Base-by-base conservation (phyloP, 1,140 invertebrate genomes). In the Drosophila sp. region DNA sequence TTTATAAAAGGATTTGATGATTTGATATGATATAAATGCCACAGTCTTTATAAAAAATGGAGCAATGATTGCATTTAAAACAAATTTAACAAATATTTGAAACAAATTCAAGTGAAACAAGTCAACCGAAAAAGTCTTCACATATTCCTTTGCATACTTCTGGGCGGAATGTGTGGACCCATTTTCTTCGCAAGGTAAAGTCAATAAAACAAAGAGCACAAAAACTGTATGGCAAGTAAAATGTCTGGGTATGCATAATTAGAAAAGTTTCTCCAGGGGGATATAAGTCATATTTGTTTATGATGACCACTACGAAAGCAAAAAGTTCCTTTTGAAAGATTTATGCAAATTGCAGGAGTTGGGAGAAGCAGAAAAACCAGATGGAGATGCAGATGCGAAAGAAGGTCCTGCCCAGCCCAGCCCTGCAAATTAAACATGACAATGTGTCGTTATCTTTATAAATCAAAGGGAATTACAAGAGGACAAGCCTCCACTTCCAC, bases 381-480 rank as follows among this genome's bases (percentile, higher is more conserved):
- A 50, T 50, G 44, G 44, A 50, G 25, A 27, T 47, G 44, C 44
- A 47, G 17, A n/a, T 33, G 38, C 47, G 35, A 62, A 17, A 17
- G 30, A 30, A 30, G 30, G 35, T 30, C 30, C 30, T 38, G 10
- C 3, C 11, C 35, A 10, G 35, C 62, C 63, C 61, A 69, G 57
- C 58, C 67, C 72, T 69, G 66, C 76, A 74, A 89, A 89, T 90
- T 80, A 85, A 86, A 81, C 87, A 90, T 62, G 80, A 90, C 82
- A 87, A 77, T 79, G 84, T 71, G 75, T 72, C 74, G 74, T 73
- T 87, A 84, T 87, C 82, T 84, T 80, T 81, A 90, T 90, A 90
- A 90, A 90, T 90, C 87, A 90, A 90, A 90, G 80, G 83, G 87
- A 76, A 90, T 90, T 91, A 90, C 72, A 84, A 67, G 65, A 44